Evolutionary conservation across 2,888 invertebrate genomes (phyloP).

Genomic region (Acanthococcus lagerstroemiae): DNA sequence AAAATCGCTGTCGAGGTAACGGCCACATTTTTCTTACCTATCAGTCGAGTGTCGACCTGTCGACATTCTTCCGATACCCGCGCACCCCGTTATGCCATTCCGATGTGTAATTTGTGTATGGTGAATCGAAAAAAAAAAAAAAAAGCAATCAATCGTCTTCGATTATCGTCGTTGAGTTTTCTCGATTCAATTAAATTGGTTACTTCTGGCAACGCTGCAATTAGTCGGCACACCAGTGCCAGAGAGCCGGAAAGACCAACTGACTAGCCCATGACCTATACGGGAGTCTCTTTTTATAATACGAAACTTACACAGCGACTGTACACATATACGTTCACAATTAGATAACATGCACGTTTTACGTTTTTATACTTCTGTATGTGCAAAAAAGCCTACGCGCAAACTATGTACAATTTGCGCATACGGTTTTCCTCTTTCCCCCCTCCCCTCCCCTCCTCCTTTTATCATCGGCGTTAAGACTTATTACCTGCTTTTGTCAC

Average conservation of each 20-base stretch:
- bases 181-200: neutral
- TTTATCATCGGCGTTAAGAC: conserved; percentile 8
- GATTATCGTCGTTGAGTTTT: neutral
- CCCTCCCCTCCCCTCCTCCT: neutral
- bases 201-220: neutral
- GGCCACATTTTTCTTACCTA: too few species aligned
- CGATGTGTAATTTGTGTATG: too few species aligned
- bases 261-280: too few species aligned
- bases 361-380: neutral
- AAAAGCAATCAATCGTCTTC: neutral
- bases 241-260: too few species aligned
- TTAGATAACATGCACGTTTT: neutral
- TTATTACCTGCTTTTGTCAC: conserved; percentile 31
- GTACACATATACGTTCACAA: neutral
- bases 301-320: neutral
- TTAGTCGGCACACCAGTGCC: neutral
- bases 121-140: neutral
- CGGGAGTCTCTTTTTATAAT: neutral
- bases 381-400: conserved; percentile 19
- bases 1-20: too few species aligned
- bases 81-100: too few species aligned
- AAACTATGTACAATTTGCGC: conserved; percentile 14
- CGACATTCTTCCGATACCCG: too few species aligned
- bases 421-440: conserved; percentile 8
- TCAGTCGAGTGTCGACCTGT: too few species aligned